These are phyloP conservation scores for Pollenia angustigena DNA, from an alignment of 2,888 invertebrate genomes.

Conservation along the genomic window DNA sequence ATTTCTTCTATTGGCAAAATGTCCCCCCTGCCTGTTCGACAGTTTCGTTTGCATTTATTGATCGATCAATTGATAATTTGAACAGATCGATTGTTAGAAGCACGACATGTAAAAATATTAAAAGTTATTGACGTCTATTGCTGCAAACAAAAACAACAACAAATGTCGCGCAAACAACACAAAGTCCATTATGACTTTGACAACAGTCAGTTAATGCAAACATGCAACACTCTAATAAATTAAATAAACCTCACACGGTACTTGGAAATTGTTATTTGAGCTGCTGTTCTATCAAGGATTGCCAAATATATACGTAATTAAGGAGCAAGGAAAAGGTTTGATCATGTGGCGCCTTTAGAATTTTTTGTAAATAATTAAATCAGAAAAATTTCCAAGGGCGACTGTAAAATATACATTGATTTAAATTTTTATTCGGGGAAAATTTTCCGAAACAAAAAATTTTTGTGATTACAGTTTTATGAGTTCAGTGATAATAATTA, in stretches of 20 bases:
- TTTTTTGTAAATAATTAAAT: too few species aligned
- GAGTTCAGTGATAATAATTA: too few species aligned
- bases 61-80: conserved; percentile 68
- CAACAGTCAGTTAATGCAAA: conserved; percentile 64
- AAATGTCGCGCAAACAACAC: conserved; percentile 45
- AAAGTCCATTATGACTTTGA: conserved; percentile 57
- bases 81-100: conserved; percentile 72
- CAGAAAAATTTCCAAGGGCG: too few species aligned
- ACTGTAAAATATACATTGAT: too few species aligned
- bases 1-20: conserved; percentile 57
- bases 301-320: conserved; percentile 10
- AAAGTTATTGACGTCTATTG: conserved; percentile 71
- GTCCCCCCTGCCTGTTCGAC: conserved; percentile 16
- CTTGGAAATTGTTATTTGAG: conserved; percentile 40
- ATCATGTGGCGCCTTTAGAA: too few species aligned
- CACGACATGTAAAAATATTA: conserved; percentile 72
- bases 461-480: too few species aligned
- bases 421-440: too few species aligned
- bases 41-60: conserved; percentile 56
- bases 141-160: conserved; percentile 42
- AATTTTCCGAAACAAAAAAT: too few species aligned
- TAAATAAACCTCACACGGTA: conserved; percentile 70
- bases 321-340: not conserved
- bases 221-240: conserved; percentile 71
- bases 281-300: conserved; percentile 44